phyloP scores from a whole-genome alignment of 2,888 invertebrate genomes.

The Platycnemis pennipes region DNA sequence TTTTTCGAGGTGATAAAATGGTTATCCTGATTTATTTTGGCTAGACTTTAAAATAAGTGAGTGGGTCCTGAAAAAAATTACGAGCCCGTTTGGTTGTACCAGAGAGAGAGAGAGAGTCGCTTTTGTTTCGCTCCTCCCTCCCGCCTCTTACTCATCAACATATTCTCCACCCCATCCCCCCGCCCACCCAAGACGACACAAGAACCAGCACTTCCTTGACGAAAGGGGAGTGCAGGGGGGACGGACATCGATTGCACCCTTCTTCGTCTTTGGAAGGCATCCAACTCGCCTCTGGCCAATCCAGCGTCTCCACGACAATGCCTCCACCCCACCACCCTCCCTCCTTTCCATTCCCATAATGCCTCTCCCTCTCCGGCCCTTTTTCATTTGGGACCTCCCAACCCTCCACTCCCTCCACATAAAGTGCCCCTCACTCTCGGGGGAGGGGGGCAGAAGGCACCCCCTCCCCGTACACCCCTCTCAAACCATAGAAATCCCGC shows the following conservation, averaged over 20 bases:
- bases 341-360: background rate
- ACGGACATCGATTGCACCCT: constrained; percentile 43
- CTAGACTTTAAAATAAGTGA: constrained; percentile 18
- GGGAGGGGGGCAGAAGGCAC: background rate
- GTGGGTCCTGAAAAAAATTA: background rate
- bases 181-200: background rate
- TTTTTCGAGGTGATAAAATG: background rate
- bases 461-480: background rate
- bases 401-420: background rate
- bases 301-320: constrained; percentile 42
- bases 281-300: constrained; percentile 63
- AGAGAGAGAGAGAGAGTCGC: background rate
- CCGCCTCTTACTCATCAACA: constrained; percentile 26
- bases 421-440: background rate
- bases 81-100: background rate
- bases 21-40: background rate
- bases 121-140: background rate
- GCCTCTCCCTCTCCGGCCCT: background rate
- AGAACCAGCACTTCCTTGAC: background rate
- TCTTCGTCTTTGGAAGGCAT: constrained; percentile 51
- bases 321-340: background rate
- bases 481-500: background rate
- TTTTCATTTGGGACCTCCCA: background rate
- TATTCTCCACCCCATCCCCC: background rate
- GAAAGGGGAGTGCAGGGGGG: background rate